Conservation (phyloP, 2,888 invertebrate genomes). For the Elegia similella region DNA sequence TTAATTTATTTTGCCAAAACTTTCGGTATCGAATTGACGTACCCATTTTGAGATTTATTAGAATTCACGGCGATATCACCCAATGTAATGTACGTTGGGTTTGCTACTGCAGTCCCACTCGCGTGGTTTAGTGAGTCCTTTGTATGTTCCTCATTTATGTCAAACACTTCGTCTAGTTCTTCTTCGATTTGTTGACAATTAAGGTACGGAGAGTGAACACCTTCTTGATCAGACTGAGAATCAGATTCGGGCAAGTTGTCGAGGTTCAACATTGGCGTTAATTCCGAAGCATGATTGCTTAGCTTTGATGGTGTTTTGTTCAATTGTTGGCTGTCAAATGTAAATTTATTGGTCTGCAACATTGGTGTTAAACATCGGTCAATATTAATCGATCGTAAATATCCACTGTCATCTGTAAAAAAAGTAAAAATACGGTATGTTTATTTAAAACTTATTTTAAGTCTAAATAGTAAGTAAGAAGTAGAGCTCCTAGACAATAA, state of each 20-base stretch:
- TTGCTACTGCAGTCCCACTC: slow-evolving; percentile 50
- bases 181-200: slow-evolving; percentile 63
- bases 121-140: slow-evolving; percentile 56
- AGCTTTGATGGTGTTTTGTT: neutral
- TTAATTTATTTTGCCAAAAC: no score
- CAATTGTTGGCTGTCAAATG: slow-evolving; percentile 61
- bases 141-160: slow-evolving; percentile 52
- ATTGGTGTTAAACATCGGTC: slow-evolving; percentile 59
- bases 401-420: slow-evolving; percentile 73
- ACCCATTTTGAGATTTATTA: no score
- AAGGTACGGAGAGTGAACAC: slow-evolving; percentile 52
- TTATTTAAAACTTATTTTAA: no score
- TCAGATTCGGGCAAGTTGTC: slow-evolving; percentile 63
- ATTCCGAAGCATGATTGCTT: slow-evolving; percentile 56
- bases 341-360: slow-evolving; percentile 65
- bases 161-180: slow-evolving; percentile 69
- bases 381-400: slow-evolving; percentile 81
- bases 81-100: slow-evolving; percentile 67
- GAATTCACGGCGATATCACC: slow-evolving; percentile 36
- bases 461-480: no score
- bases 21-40: no score
- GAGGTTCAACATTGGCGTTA: slow-evolving; percentile 79
- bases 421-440: neutral
- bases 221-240: slow-evolving; percentile 70
- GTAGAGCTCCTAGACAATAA: no score